A percentile compares a stretch with the other conserved stretches of the same genome.
Conservation (phyloP, 2,113 vertebrate species). For the Castor canadensis region DNA sequence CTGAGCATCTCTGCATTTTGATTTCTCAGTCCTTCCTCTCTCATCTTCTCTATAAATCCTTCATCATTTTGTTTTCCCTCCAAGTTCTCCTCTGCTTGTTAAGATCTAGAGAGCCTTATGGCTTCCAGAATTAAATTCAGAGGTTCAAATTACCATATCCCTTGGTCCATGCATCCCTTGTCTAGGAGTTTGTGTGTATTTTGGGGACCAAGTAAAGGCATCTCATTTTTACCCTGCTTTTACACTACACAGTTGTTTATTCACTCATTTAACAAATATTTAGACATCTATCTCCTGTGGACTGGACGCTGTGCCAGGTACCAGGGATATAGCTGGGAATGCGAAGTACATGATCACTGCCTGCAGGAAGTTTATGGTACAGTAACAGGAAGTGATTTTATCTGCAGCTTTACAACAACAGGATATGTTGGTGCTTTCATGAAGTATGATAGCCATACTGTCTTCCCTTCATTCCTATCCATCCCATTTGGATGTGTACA, state of each 20-base stretch:
- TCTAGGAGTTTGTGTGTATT: conserved; percentile 14
- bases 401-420: not conserved
- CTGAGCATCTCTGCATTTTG: conserved; percentile 23
- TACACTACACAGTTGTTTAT: not conserved
- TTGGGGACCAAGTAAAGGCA: not conserved
- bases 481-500: not conserved
- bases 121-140: conserved; percentile 38
- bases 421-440: not conserved
- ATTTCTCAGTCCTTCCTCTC: not conserved
- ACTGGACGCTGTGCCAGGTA: not conserved
- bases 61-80: conserved; percentile 54
- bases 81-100: conserved; percentile 6
- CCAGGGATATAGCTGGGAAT: not conserved
- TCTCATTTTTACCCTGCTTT: not conserved
- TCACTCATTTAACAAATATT: conserved; percentile 14
- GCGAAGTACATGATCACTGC: not conserved
- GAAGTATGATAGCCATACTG: not conserved
- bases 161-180: not conserved
- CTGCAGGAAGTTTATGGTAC: conserved; percentile 30
- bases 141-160: not conserved
- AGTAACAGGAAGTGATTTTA: not conserved
- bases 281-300: not conserved
- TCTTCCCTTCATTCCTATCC: not conserved
- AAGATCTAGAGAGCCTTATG: not conserved
- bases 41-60: conserved; percentile 44